Evolutionary conservation across 1,140 invertebrate genomes (phyloP).

Genomic region (Anastrepha obliqua): DNA sequence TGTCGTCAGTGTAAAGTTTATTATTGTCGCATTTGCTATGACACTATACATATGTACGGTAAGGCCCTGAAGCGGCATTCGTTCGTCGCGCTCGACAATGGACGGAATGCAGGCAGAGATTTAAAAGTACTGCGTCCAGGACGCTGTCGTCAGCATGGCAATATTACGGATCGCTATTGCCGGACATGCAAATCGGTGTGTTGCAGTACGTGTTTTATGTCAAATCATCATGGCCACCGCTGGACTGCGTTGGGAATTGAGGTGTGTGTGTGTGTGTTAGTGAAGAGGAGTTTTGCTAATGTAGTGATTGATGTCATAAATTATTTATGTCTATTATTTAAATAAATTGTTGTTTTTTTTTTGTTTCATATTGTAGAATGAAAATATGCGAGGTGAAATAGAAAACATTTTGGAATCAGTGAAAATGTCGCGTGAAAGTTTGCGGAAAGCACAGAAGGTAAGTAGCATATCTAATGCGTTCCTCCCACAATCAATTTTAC

Average conservation of each 20-base stretch:
- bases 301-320: not conserved
- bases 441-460: constrained; percentile 58
- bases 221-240: constrained; percentile 47
- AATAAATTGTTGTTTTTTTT: constrained; percentile 1
- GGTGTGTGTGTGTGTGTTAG: constrained; percentile 32
- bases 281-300: not conserved
- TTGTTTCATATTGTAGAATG: constrained; percentile 55
- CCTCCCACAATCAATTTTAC: too few relatives aligned
- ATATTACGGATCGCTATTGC: constrained; percentile 58
- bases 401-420: constrained; percentile 54
- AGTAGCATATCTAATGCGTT: not conserved
- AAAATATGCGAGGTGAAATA: constrained; percentile 45
- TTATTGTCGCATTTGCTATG: constrained; percentile 66
- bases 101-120: not conserved
- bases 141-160: constrained; percentile 56
- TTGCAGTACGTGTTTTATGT: constrained; percentile 52
- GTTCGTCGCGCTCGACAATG: constrained; percentile 44
- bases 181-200: constrained; percentile 11
- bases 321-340: not conserved
- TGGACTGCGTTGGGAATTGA: constrained; percentile 16
- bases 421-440: constrained; percentile 37
- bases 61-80: constrained; percentile 64
- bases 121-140: constrained; percentile 12
- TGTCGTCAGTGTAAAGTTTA: constrained; percentile 65
- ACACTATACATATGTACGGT: constrained; percentile 62